Percentiles rank a stretch among this genome's conserved stretches.
Conservation (phyloP, 1,140 invertebrate genomes). For the Trichoplusia ni region DNA sequence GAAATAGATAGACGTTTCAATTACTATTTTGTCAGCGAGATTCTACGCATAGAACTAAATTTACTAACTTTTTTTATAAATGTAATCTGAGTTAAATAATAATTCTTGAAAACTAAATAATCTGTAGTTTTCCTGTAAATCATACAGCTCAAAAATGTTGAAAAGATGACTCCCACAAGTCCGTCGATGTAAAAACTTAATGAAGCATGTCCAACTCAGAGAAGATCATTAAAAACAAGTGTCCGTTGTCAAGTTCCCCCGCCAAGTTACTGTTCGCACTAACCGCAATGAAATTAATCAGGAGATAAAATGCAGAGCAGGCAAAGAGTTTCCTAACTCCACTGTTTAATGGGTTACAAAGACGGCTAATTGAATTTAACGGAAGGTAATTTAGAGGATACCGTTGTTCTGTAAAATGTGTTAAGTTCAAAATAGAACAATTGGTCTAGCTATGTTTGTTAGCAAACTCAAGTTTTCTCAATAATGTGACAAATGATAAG, state of each 20-base stretch:
- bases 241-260: slow-evolving; percentile 12
- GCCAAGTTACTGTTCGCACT: slow-evolving; percentile 14
- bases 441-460: too few relatives aligned
- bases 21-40: too few relatives aligned
- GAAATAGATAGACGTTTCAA: too few relatives aligned
- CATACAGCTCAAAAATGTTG: neutral
- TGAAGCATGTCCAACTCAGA: slow-evolving; percentile 6
- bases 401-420: neutral
- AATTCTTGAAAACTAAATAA: too few relatives aligned
- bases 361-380: slow-evolving; percentile 16
- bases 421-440: too few relatives aligned
- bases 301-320: slow-evolving; percentile 19
- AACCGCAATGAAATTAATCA: slow-evolving; percentile 20
- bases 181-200: slow-evolving; percentile 12
- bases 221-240: slow-evolving; percentile 23
- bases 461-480: too few relatives aligned
- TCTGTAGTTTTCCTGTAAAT: neutral
- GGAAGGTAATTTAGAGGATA: slow-evolving; percentile 7
- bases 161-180: neutral
- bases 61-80: too few relatives aligned
- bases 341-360: slow-evolving; percentile 12
- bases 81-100: too few relatives aligned
- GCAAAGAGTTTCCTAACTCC: slow-evolving; percentile 15
- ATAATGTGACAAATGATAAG: too few relatives aligned
- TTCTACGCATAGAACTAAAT: too few relatives aligned